A percentile compares a stretch with the other conserved stretches of the same genome.
Conservation (phyloP, 2,888 invertebrate species). For the Rhodophaea formosa region DNA sequence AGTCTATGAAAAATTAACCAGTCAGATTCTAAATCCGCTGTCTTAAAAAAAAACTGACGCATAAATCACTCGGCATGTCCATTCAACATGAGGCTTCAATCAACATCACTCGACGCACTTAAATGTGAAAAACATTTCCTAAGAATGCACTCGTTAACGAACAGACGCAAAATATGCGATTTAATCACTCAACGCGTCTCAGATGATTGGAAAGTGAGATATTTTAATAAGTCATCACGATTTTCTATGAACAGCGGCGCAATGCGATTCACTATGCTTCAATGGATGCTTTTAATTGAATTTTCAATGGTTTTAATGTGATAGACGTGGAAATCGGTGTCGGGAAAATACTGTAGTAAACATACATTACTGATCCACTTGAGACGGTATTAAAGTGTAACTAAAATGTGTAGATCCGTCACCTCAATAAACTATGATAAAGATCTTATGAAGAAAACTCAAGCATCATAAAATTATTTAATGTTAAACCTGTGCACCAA, state of each 20-base stretch:
- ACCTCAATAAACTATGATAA: too few relatives aligned
- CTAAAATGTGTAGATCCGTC: too few relatives aligned
- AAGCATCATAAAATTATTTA: too few relatives aligned
- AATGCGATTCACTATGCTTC: not conserved
- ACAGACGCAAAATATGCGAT: slow-evolving; percentile 1
- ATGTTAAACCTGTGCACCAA: too few relatives aligned
- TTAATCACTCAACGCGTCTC: not conserved
- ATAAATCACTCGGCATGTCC: too few relatives aligned
- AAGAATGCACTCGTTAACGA: slow-evolving; percentile 1
- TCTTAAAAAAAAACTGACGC: too few relatives aligned
- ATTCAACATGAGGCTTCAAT: not conserved
- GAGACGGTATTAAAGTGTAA: too few relatives aligned
- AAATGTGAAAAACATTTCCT: not conserved
- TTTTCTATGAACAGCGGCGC: not conserved
- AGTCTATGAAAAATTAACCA: too few relatives aligned
- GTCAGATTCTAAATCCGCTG: too few relatives aligned
- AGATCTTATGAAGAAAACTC: too few relatives aligned
- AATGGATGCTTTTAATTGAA: not conserved
- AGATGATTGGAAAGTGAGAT: slow-evolving; percentile 11
- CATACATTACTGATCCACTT: not conserved
- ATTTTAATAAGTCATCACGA: slow-evolving; percentile 12
- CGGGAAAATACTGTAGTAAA: not conserved
- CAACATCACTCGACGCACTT: not conserved
- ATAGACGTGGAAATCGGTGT: not conserved
- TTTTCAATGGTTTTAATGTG: not conserved